Conservation (phyloP, 2,888 invertebrate species). For the Conops quadrifasciatus region DNA sequence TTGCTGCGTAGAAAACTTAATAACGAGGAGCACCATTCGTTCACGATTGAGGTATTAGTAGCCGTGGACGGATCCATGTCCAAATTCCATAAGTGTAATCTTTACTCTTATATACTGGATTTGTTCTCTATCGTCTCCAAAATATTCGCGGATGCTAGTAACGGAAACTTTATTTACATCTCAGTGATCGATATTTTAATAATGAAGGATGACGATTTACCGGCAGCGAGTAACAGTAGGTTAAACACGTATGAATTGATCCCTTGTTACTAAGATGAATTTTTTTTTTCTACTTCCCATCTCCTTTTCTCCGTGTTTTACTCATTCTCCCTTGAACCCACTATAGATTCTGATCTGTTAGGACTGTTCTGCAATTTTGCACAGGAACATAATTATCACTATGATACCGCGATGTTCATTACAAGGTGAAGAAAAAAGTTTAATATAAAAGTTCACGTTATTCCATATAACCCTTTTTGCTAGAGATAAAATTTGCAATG, state of each 20-base stretch:
- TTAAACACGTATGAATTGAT: too few relatives aligned
- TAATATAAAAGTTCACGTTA: too few relatives aligned
- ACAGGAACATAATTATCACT: slow-evolving; percentile 70
- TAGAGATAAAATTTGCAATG: slow-evolving; percentile 76
- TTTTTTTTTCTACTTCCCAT: too few relatives aligned
- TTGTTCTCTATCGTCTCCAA: slow-evolving; percentile 84
- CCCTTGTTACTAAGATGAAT: too few relatives aligned
- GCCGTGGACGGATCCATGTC: slow-evolving; percentile 84
- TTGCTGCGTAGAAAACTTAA: slow-evolving; percentile 57
- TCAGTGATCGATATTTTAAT: slow-evolving; percentile 77
- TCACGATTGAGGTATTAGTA: too few relatives aligned
- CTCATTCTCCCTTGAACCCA: too few relatives aligned
- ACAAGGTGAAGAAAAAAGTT: slow-evolving; percentile 71
- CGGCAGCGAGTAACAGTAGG: slow-evolving; percentile 35
- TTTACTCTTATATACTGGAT: slow-evolving; percentile 78
- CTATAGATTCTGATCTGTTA: slow-evolving; percentile 73
- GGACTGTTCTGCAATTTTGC: slow-evolving; percentile 79
- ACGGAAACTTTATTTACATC: slow-evolving; percentile 85
- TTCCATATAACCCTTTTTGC: too few relatives aligned
- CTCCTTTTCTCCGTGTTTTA: background rate
- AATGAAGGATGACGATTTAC: slow-evolving; percentile 66
- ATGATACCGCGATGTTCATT: slow-evolving; percentile 79
- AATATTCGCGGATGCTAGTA: slow-evolving; percentile 81
- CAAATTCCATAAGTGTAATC: slow-evolving; percentile 76
- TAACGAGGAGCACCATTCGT: slow-evolving; percentile 66